Evolutionary conservation across 2,113 vertebrate species (phyloP).

Genomic region (Axis porcinus): DNA sequence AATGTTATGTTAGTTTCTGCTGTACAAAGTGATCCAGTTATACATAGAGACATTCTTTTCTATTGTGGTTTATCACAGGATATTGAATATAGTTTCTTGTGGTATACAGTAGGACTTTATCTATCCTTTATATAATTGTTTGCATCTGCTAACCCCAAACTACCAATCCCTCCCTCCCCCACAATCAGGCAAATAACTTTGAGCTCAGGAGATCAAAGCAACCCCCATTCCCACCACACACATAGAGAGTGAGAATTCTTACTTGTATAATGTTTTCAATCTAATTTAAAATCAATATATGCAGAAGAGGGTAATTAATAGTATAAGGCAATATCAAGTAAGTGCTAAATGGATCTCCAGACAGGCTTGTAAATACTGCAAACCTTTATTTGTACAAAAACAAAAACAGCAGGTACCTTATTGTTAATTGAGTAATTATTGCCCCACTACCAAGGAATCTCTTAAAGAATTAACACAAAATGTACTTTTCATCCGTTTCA

Average conservation of each 20-base stretch:
- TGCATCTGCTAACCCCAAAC: not conserved
- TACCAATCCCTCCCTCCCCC: not conserved
- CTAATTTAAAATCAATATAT: not conserved
- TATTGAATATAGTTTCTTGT: not conserved
- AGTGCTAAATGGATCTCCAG: not conserved
- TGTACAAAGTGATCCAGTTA: not conserved
- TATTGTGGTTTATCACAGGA: not conserved
- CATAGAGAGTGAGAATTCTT: not conserved
- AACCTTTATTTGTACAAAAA: not conserved
- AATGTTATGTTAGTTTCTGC: not conserved
- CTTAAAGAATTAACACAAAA: not conserved
- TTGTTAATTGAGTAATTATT: not conserved
- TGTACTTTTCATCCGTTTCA: not conserved
- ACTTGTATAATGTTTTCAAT: not conserved
- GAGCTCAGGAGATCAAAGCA: not conserved
- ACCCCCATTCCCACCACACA: not conserved
- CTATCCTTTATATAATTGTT: not conserved
- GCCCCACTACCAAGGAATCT: not conserved
- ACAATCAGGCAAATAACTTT: not conserved
- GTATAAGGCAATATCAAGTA: not conserved
- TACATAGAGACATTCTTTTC: not conserved
- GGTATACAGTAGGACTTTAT: not conserved
- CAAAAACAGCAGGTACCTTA: not conserved
- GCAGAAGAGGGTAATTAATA: not conserved
- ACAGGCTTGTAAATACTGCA: not conserved